These are phyloP conservation scores for Potorous gilbertii DNA, from an alignment of 2,797 vertebrate species.

Conservation along the genomic window DNA sequence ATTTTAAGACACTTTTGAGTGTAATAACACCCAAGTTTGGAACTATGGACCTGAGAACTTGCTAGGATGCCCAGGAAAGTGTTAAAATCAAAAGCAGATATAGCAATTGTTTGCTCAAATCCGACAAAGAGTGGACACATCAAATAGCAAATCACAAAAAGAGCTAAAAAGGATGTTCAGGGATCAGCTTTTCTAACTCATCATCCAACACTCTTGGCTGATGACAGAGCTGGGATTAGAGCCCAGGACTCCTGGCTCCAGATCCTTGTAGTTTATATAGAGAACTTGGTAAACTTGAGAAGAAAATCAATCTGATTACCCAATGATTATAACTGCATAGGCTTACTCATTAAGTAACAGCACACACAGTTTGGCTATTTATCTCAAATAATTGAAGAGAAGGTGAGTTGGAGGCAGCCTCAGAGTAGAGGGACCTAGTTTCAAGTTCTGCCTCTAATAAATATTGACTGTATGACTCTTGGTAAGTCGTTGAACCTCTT, in stretches of 20 bases:
- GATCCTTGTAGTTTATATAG: not conserved
- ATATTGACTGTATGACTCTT: not conserved
- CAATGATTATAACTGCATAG: not conserved
- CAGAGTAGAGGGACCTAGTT: not conserved
- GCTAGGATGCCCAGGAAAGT: not conserved
- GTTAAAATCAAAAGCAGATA: not conserved
- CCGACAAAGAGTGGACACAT: not conserved
- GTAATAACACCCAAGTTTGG: not conserved
- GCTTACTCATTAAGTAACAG: not conserved
- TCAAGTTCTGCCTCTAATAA: not conserved
- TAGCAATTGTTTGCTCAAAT: not conserved
- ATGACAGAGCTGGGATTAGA: not conserved
- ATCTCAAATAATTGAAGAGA: not conserved
- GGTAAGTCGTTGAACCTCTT: not conserved
- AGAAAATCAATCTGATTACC: not conserved
- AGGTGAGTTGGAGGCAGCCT: not conserved
- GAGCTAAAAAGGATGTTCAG: not conserved
- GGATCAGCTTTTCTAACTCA: not conserved
- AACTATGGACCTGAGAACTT: not conserved
- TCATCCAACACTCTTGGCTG: not conserved
- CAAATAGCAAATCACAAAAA: not conserved
- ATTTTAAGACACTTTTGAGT: not conserved
- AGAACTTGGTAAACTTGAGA: not conserved
- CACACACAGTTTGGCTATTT: not conserved
- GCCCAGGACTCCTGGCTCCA: not conserved